These are phyloP conservation scores for Rhinichthys klamathensis DNA, from an alignment of 2,113 vertebrate genomes.

Conservation along the genomic window DNA sequence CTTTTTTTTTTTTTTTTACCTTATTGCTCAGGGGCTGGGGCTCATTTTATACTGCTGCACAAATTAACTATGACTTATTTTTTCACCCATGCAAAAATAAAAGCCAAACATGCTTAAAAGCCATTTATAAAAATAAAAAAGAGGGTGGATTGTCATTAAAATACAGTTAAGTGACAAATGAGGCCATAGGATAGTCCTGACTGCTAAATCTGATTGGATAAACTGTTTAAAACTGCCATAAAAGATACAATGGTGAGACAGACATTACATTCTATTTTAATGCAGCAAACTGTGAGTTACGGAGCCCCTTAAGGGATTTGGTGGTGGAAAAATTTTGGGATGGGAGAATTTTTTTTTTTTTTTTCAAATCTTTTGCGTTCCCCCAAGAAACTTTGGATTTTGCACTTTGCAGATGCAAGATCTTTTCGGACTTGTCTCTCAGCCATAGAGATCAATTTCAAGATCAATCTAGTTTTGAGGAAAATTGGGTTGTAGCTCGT, in stretches of 20 bases:
- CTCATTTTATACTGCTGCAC: constrained; percentile 36
- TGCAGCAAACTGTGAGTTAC: neutral
- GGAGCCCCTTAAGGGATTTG: no score
- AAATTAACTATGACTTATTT: constrained; percentile 57
- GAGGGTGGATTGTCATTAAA: neutral
- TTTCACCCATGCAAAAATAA: constrained; percentile 50
- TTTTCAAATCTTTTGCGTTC: no score
- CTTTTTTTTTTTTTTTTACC: no score
- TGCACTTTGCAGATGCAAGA: no score
- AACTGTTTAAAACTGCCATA: neutral
- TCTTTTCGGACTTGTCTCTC: no score
- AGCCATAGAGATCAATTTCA: no score
- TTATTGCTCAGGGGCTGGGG: neutral
- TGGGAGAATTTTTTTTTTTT: no score
- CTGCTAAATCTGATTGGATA: neutral
- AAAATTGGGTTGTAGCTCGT: no score
- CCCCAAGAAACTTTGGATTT: no score
- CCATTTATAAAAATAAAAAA: neutral
- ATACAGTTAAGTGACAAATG: constrained; percentile 1
- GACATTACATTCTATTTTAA: neutral
- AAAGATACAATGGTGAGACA: neutral
- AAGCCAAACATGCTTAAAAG: neutral
- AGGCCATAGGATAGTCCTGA: neutral
- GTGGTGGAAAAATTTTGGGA: no score
- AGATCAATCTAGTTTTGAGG: no score